A percentile compares a stretch with the other conserved stretches of the same genome.
Evolutionary conservation across 1,140 invertebrate species (phyloP).

Genomic region (Brachionus paranguensis): DNA sequence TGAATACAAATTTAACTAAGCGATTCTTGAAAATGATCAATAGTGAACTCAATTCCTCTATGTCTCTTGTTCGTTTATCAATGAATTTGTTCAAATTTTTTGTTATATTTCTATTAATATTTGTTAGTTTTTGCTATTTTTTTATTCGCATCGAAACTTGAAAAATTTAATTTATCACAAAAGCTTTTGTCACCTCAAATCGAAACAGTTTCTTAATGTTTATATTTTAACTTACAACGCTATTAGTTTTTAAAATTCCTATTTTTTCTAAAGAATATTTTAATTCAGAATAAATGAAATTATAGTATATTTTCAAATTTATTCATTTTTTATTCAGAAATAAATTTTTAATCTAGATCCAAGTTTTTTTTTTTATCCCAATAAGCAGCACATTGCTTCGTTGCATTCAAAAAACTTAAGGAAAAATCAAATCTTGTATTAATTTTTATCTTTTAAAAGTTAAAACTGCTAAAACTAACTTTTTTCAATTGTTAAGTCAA

Average conservation of each 20-base stretch:
- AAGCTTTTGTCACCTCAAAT: neutral
- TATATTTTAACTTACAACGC: neutral
- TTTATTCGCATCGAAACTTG: constrained; percentile 3
- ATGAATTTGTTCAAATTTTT: constrained; percentile 12
- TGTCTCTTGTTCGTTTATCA: neutral
- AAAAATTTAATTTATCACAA: neutral
- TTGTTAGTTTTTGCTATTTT: constrained; percentile 2
- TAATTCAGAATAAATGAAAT: neutral
- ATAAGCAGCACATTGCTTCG: neutral
- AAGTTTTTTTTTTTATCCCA: neutral
- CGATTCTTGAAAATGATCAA: neutral
- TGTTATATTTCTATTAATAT: neutral
- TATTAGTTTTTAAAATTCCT: neutral
- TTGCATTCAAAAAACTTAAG: neutral
- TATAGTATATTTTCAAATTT: neutral
- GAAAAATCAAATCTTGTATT: too few species aligned
- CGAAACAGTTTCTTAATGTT: neutral
- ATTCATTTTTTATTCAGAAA: neutral
- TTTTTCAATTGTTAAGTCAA: too few species aligned
- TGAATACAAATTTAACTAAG: constrained; percentile 25
- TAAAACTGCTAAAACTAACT: too few species aligned
- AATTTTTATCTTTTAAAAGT: too few species aligned
- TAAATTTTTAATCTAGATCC: neutral
- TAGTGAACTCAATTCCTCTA: neutral
- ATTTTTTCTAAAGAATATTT: neutral